Evolutionary conservation across 2,113 vertebrate species (phyloP).

Genomic region (Chloropsis hardwickii): DNA sequence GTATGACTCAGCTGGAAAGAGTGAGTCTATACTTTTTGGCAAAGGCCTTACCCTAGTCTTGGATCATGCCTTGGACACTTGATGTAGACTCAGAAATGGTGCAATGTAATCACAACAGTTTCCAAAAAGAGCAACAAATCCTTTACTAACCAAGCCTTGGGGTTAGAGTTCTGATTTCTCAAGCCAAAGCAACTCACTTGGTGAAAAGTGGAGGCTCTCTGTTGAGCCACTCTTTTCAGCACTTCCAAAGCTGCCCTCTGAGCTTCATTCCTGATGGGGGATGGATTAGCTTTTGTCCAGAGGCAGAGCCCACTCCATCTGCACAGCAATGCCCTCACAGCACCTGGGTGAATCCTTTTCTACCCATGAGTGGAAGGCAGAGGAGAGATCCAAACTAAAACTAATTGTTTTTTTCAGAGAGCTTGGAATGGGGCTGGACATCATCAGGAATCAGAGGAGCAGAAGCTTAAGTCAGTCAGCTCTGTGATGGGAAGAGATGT

Average conservation of each 20-base stretch:
- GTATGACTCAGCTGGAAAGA: constrained; percentile 51
- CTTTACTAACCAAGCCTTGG: background rate
- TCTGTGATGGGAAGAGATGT: background rate
- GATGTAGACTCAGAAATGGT: background rate
- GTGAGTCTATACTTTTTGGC: background rate
- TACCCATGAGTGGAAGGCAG: background rate
- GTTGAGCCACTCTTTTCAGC: background rate
- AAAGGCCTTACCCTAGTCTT: background rate
- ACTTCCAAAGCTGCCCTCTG: background rate
- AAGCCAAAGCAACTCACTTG: background rate
- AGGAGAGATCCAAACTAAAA: background rate
- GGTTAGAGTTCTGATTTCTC: background rate
- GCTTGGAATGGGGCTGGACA: background rate
- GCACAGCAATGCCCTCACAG: background rate
- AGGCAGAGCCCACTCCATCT: background rate
- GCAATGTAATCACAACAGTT: background rate
- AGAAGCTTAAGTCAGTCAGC: background rate
- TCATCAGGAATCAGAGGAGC: background rate
- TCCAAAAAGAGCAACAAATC: background rate
- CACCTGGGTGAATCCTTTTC: background rate
- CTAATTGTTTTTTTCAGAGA: background rate
- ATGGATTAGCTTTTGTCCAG: background rate
- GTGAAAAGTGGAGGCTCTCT: background rate
- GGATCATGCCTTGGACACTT: background rate
- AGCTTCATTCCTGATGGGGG: background rate